A percentile compares a stretch with the other conserved stretches of the same genome.
Evolutionary conservation across 1,140 invertebrate genomes (phyloP).

Genomic region (Drosophila cardini): DNA sequence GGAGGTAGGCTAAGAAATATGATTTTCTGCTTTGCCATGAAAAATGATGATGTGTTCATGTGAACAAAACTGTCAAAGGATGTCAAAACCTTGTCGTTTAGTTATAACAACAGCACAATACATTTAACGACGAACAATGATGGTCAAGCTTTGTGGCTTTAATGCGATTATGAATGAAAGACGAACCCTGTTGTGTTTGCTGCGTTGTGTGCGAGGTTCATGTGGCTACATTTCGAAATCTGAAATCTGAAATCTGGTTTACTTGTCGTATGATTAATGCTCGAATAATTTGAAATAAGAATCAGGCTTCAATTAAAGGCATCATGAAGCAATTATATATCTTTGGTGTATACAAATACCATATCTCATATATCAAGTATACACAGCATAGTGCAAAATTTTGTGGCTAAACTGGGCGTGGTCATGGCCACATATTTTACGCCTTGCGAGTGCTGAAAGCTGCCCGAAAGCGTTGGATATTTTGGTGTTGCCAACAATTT

Average conservation of each 20-base stretch:
- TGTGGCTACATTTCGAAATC: background rate
- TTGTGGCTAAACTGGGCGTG: conserved; percentile 27
- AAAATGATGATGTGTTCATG: conserved; percentile 79
- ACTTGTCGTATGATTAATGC: conserved; percentile 77
- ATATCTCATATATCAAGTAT: conserved; percentile 13
- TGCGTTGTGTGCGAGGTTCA: background rate
- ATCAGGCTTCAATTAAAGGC: conserved; percentile 60
- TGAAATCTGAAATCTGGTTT: conserved; percentile 33
- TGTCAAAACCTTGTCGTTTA: conserved; percentile 80
- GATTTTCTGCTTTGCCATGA: conserved; percentile 68
- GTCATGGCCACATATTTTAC: conserved; percentile 39
- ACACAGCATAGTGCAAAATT: conserved; percentile 10
- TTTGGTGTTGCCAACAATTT: conserved; percentile 46
- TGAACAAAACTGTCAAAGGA: conserved; percentile 79
- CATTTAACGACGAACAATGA: conserved; percentile 10
- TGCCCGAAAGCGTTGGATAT: conserved; percentile 31
- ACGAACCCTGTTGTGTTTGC: background rate
- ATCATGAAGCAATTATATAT: conserved; percentile 68
- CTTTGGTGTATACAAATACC: background rate
- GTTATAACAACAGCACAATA: conserved; percentile 58
- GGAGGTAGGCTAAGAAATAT: conserved; percentile 49
- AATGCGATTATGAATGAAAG: conserved; percentile 36
- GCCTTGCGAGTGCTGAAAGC: background rate
- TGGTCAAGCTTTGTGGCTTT: conserved; percentile 48
- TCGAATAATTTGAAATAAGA: conserved; percentile 75